Evolutionary conservation across 2,888 invertebrate species (phyloP).

Genomic region (Lasioglossum pauxillum): DNA sequence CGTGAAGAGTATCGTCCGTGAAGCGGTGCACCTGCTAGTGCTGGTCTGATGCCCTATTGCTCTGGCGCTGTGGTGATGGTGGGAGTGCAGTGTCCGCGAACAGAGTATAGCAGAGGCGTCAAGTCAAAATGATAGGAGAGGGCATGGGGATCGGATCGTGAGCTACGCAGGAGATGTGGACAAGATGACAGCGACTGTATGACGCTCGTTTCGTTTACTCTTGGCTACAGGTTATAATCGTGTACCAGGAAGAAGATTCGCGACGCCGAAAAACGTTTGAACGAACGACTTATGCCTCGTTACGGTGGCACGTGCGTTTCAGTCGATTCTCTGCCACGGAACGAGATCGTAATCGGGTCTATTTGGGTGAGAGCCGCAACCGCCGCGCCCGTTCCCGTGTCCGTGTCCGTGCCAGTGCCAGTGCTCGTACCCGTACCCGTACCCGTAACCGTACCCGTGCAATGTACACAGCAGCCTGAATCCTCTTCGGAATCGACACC

Average conservation of each 20-base stretch:
- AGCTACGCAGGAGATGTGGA: slow-evolving; percentile 76
- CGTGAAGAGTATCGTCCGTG: slow-evolving; percentile 35
- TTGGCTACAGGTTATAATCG: slow-evolving; percentile 23
- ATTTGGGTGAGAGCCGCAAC: slow-evolving; percentile 54
- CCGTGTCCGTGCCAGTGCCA: background rate
- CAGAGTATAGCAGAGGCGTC: slow-evolving; percentile 60
- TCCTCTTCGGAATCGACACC: slow-evolving; percentile 23
- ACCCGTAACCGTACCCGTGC: slow-evolving; percentile 42
- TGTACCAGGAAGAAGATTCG: slow-evolving; percentile 18
- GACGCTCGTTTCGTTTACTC: slow-evolving; percentile 67
- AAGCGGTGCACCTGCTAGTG: slow-evolving; percentile 51
- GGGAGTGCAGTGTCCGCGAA: slow-evolving; percentile 50
- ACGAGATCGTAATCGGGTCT: slow-evolving; percentile 42
- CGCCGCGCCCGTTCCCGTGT: slow-evolving; percentile 59
- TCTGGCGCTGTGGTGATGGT: background rate
- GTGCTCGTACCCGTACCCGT: background rate
- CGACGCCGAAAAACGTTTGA: slow-evolving; percentile 8
- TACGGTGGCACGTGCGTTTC: slow-evolving; percentile 30
- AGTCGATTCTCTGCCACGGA: slow-evolving; percentile 45
- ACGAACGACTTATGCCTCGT: slow-evolving; percentile 56
- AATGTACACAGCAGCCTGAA: slow-evolving; percentile 62
- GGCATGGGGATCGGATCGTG: slow-evolving; percentile 69
- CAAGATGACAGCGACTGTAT: slow-evolving; percentile 78
- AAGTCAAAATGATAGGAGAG: slow-evolving; percentile 69
- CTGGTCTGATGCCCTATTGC: background rate